Conservation (phyloP, 2,113 vertebrate species). For the Eulacestoma nigropectus region DNA sequence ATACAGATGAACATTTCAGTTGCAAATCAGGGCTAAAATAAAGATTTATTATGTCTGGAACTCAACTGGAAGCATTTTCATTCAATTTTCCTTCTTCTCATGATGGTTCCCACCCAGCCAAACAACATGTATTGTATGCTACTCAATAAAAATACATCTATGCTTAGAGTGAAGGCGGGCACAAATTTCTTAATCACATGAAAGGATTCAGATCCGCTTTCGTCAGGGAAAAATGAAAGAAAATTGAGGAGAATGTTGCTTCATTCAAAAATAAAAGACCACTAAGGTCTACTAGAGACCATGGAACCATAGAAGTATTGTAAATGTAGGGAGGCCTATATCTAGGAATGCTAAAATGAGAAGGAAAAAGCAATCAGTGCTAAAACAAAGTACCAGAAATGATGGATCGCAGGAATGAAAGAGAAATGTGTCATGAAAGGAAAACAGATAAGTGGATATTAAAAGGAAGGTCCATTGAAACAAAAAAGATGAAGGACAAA, state of each 20-base stretch:
- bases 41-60: not conserved
- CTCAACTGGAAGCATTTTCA: not conserved
- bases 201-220: not conserved
- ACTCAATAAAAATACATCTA: not conserved
- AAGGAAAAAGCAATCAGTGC: not conserved
- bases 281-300: not conserved
- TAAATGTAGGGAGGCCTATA: accelerated
- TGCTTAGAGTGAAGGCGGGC: not conserved
- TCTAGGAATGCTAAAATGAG: not conserved
- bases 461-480: not conserved
- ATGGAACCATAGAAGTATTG: not conserved
- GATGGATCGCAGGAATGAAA: not conserved
- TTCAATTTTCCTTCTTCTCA: not conserved
- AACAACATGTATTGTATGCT: not conserved
- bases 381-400: not conserved
- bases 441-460: not conserved
- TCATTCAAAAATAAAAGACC: not conserved
- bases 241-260: not conserved
- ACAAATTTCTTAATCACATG: not conserved
- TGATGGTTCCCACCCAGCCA: not conserved
- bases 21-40: not conserved
- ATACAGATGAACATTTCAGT: not conserved
- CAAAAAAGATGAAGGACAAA: not conserved
- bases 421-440: not conserved
- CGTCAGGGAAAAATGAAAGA: not conserved